Evolutionary conservation across 2,888 invertebrate genomes (phyloP), one percentile per base, ranked within the genome.

Genomic region (Drosophila ochracea): DNA sequence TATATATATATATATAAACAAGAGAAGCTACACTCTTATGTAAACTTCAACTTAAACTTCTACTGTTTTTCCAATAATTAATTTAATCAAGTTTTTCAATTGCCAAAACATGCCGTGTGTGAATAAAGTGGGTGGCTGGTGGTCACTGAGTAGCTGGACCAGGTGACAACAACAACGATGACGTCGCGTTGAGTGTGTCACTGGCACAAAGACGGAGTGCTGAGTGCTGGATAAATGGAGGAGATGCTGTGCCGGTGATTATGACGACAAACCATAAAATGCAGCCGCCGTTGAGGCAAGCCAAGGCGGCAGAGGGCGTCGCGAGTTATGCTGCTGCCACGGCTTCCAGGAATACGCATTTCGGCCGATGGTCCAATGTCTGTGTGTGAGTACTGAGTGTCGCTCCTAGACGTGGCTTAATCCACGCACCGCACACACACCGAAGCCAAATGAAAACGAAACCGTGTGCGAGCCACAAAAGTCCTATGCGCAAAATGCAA

Each of bases 241-340:
- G 53, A 72, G 84, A 80, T 83, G 80, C 83, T 84, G 84, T 65
- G 85, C 63, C 72, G 78, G 82, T 84, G 85, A 85, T 85, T 85
- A 85, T 85, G 89, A 88, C 86, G 89, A 85, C 89, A 85, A 83
- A 83, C 85, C 84, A 88, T 85, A 84, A 85, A 85, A 89, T 74
- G 83, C 86, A 77, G 73, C 70, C 74, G 75, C 72, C 75, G 79
- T 74, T 84, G 83, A 66, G 70, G 68, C 61, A 37, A 37, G 28
- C 39, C 33, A n/a, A 31, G 37, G 4, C 11, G 19, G 84, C 82
- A 67, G 72, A 61, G 70, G 64, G 68, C 62, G 79, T 69, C 72
- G 84, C 80, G 68, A 86, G 80, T 74, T 79, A 70, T 62, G 63
- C 52, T 2, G 53, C 58, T 64, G 76, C 10, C 41, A 10, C 70